phyloP scores from a whole-genome alignment of 2,888 invertebrate genomes.

The Drosophila prostipennis region DNA sequence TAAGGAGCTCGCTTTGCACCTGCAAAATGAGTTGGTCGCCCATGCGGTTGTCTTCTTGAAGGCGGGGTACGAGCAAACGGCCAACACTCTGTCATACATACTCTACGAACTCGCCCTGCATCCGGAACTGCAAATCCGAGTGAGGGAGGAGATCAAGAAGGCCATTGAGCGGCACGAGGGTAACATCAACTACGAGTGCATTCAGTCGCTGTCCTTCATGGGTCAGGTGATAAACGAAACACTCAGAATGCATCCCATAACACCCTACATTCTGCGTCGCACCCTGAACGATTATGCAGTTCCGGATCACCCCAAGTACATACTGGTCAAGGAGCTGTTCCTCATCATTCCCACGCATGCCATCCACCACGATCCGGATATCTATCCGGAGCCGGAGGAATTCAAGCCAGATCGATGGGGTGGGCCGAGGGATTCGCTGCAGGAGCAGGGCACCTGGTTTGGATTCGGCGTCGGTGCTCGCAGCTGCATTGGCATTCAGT shows the following conservation, averaged over 20 bases:
- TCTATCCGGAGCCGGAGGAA: conserved; percentile 87
- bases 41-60: conserved; percentile 82
- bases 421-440: conserved; percentile 85
- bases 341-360: conserved; percentile 86
- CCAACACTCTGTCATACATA: conserved; percentile 86
- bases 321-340: conserved; percentile 71
- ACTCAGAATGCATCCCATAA: conserved; percentile 86
- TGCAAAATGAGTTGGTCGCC: conserved; percentile 80
- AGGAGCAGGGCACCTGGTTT: conserved; percentile 81
- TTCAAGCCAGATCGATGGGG: conserved; percentile 88
- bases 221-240: conserved; percentile 84
- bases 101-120: conserved; percentile 81
- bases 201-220: conserved; percentile 76
- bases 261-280: conserved; percentile 80
- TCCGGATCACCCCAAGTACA: conserved; percentile 81
- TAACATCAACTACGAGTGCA: conserved; percentile 76
- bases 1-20: conserved; percentile 69
- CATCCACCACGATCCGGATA: conserved; percentile 87
- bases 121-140: conserved; percentile 64
- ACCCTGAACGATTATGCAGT: conserved; percentile 85
- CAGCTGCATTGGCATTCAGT: conserved; percentile 83
- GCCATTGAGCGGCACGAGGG: conserved; percentile 67
- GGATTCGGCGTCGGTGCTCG: conserved; percentile 84
- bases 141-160: conserved; percentile 76
- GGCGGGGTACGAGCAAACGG: conserved; percentile 88